Base-by-base conservation (phyloP, 2,797 vertebrate genomes). In the Remorina albescens region DNA sequence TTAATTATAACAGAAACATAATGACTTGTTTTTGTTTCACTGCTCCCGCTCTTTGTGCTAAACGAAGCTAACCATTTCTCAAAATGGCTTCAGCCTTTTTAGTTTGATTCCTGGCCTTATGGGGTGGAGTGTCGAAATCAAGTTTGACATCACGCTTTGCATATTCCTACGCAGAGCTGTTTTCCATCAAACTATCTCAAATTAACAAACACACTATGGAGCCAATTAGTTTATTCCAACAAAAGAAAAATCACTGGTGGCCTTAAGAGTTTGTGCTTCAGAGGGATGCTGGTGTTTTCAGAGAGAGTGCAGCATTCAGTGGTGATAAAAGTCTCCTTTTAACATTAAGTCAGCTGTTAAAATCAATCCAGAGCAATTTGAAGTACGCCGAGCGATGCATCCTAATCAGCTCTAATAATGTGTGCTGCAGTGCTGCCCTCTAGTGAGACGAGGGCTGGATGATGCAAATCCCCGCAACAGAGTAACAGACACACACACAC, bases 381-480 rank as follows among this genome's bases (percentile, higher is more conserved):
- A 34, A 28, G 32, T 18, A 7, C 26, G 12, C 2, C 47, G 18
- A 39, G 11, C 57, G 65, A 47, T 13, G 59, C 25, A 5, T 50
- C 72, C 36, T 79, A 63, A 88, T 81, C 47, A 79, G 58, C 65
- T 44, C 47, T 55, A 51, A 62, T 63, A 47, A 80, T 81, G 74
- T 76, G 61, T 81, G 83, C 81, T 78, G 61, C 71, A 57, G 86
- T 86, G 87, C 90, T 92, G 91, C 91, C 88, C 85, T 86, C 91
- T 90, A 86, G 91, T 86, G 88, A 76, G 36, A 50, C 2, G 30
- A 84, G 13, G 12, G 42, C 39, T 18, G 30, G 74, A 78, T 82
- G 74, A 87, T 58, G 78, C 63, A 82, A 84, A 80, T 57, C 26
- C 50, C 55, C 1, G 71, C 28, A 80, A 83, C 62, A 11, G 4